Evolutionary conservation across 2,797 vertebrate genomes (phyloP).

Genomic region (Hydrolagus colliei): DNA sequence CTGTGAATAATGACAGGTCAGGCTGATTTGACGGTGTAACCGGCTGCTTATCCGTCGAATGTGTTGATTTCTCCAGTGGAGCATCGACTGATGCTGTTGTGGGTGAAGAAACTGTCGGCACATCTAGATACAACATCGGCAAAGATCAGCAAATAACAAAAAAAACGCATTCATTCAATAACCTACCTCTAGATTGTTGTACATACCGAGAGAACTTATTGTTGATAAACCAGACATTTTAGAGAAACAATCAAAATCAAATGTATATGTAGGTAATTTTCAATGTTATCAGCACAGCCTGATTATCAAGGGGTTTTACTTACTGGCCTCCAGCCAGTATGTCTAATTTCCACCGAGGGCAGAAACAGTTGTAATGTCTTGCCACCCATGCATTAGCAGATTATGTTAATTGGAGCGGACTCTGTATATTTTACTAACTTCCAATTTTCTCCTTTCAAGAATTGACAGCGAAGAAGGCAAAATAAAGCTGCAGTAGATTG

Average conservation of each 20-base stretch:
- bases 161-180: background rate
- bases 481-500: background rate
- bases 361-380: background rate
- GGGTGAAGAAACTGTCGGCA: background rate
- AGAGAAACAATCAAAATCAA: no score
- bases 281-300: background rate
- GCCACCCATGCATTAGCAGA: background rate
- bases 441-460: background rate
- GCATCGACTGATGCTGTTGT: background rate
- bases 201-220: background rate
- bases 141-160: background rate
- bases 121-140: background rate
- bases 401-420: background rate
- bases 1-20: background rate
- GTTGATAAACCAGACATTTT: background rate
- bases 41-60: background rate
- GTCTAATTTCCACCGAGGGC: background rate
- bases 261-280: no score
- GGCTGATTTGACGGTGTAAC: background rate
- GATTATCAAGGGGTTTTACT: background rate
- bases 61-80: background rate
- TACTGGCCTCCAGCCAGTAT: background rate
- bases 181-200: no score
- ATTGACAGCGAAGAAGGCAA: background rate
- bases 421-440: background rate